These are phyloP conservation scores for Synergus japonicus DNA, from an alignment of 2,888 invertebrate species.

Conservation along the genomic window DNA sequence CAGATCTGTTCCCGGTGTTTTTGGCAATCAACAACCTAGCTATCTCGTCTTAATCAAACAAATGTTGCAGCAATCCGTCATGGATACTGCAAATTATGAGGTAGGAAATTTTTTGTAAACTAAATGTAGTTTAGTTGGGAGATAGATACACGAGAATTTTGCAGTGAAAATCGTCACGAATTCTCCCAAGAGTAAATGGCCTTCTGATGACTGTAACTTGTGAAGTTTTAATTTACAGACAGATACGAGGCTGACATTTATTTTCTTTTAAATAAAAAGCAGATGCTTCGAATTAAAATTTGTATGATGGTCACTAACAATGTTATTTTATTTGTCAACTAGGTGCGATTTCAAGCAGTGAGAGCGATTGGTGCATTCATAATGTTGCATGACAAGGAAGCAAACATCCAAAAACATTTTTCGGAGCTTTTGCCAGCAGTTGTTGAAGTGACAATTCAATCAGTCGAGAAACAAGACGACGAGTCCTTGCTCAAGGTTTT, in stretches of 20 bases:
- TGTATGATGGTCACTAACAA: not conserved
- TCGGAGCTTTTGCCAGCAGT: slow-evolving; percentile 89
- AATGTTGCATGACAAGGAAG: slow-evolving; percentile 94
- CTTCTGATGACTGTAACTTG: slow-evolving; percentile 81
- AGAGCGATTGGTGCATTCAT: slow-evolving; percentile 93
- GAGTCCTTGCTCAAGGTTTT: slow-evolving; percentile 95
- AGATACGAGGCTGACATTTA: slow-evolving; percentile 80
- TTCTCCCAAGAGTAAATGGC: slow-evolving; percentile 76
- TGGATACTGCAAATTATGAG: slow-evolving; percentile 85
- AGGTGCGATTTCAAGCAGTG: slow-evolving; percentile 88
- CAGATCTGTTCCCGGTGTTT: slow-evolving; percentile 96
- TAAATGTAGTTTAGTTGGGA: slow-evolving; percentile 52
- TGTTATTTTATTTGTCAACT: slow-evolving; percentile 26
- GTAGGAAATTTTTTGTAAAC: slow-evolving; percentile 72
- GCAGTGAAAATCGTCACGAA: slow-evolving; percentile 72
- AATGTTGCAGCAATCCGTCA: slow-evolving; percentile 92
- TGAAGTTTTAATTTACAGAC: slow-evolving; percentile 80
- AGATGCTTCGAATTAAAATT: slow-evolving; percentile 3
- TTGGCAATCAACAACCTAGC: slow-evolving; percentile 95
- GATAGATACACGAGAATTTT: slow-evolving; percentile 68
- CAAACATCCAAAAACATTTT: slow-evolving; percentile 92
- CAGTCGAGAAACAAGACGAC: slow-evolving; percentile 90
- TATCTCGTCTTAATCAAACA: slow-evolving; percentile 96
- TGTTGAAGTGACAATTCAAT: slow-evolving; percentile 88
- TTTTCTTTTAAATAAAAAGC: slow-evolving; percentile 31